Conservation (phyloP, 2,113 vertebrate species). For the Etheostoma cragini region DNA sequence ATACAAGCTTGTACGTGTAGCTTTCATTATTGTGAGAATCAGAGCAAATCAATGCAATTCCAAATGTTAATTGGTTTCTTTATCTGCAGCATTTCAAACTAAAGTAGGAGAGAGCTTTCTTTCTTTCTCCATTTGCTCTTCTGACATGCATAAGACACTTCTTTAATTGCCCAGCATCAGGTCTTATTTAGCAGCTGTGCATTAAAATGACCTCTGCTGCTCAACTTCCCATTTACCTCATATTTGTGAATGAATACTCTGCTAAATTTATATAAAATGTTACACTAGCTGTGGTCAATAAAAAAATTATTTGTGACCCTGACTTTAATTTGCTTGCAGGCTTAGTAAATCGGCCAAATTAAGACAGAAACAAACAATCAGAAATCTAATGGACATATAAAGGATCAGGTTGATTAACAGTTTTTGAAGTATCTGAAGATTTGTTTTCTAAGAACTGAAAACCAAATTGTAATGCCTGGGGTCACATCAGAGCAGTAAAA, state of each 20-base stretch:
- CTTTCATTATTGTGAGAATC: not conserved
- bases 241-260: not conserved
- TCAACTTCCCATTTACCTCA: not conserved
- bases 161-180: not conserved
- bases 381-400: too few species aligned
- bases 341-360: not conserved
- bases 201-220: slow-evolving; percentile 1
- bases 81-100: not conserved
- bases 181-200: not conserved
- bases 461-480: not conserved
- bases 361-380: not conserved
- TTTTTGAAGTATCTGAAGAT: not conserved
- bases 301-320: not conserved
- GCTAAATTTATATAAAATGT: not conserved
- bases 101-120: not conserved
- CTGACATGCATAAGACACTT: not conserved
- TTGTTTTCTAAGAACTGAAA: not conserved
- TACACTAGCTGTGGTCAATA: not conserved
- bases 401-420: not conserved
- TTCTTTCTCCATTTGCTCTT: slow-evolving; percentile 2
- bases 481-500: not conserved
- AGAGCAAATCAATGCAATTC: not conserved
- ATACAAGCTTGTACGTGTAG: too few species aligned
- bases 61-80: not conserved
- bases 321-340: not conserved